Base-by-base conservation (phyloP, 2,113 vertebrate species). In the Poecile atricapillus region DNA sequence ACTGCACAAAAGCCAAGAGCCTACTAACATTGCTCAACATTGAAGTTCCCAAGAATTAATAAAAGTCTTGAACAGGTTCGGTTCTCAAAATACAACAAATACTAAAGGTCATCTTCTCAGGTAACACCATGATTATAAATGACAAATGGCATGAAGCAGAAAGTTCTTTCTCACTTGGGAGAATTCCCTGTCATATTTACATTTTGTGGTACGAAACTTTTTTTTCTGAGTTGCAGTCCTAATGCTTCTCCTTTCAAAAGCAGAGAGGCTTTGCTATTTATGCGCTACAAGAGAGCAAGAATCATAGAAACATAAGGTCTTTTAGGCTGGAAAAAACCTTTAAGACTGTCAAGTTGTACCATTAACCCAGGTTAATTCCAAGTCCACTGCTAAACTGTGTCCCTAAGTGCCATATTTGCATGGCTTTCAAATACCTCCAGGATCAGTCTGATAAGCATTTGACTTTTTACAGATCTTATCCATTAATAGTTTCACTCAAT, bases 41-140 rank as follows among this genome's bases (percentile, higher is more conserved):
- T 44, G 44, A 81, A 60, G 62, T 90, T 96, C 64, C 31, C 55
- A 91, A 76, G 64, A 71, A 14, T 50, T 71, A 75, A 47, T 16
- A 58, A 37, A 74, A 59, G 35, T 64, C 64, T 73, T 91, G 27
- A 69, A 87, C 43, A 55, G 28, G 39, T 65, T 84, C 88, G 33
- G 21, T 28, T 96, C 50, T 94, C 69, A 94, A 92, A 90, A 91
- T 80, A 75, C 46, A 93, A 17, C 11, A 82, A 94, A 89, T 85
- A 79, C 19, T 53, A 79, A 39, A 92, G 52, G 67, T 73, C 11
- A 6, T 81, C 83, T 67, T 86, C 75, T 87, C 73, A 87, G 76
- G 43, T 87, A 71, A 93, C 62, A 30, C 31, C 33, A 27, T 46
- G 58, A 47, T 88, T 74, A 53, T 33, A 71, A 68, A 88, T 70